Conservation (phyloP, 2,888 invertebrate species). For the Trachelus tabidus region DNA sequence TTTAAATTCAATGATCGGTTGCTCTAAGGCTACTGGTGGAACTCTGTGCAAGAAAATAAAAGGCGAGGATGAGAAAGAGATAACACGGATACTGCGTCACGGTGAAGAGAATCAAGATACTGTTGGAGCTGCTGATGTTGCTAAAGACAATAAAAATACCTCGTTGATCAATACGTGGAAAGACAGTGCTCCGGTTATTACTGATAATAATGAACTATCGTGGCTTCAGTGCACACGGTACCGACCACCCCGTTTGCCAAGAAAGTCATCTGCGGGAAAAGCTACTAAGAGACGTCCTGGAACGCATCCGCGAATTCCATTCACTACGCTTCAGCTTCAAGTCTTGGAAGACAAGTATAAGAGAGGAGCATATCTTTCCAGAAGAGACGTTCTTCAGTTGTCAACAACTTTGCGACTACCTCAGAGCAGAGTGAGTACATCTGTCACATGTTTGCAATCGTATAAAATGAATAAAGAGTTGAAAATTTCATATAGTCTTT, state of each 20-base stretch:
- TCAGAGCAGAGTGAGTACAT: slow-evolving; percentile 73
- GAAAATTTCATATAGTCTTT: slow-evolving; percentile 12
- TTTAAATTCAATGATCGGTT: not conserved
- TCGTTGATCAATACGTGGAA: not conserved
- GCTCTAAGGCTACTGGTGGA: not conserved
- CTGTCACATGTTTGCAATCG: not conserved
- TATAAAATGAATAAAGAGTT: not conserved
- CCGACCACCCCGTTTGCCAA: slow-evolving; percentile 77
- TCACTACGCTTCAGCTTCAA: slow-evolving; percentile 76
- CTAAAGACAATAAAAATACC: not conserved
- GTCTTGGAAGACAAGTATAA: slow-evolving; percentile 77
- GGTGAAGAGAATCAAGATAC: not conserved
- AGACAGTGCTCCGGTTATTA: not conserved
- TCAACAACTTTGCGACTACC: slow-evolving; percentile 74
- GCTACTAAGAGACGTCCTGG: slow-evolving; percentile 50
- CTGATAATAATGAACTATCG: slow-evolving; percentile 41
- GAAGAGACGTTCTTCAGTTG: slow-evolving; percentile 74
- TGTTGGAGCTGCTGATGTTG: not conserved
- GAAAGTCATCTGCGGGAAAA: slow-evolving; percentile 67
- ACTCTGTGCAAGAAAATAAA: too few species aligned
- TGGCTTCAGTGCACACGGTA: slow-evolving; percentile 82
- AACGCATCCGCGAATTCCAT: slow-evolving; percentile 73
- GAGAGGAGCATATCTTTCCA: slow-evolving; percentile 76
- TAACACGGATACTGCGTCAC: not conserved
- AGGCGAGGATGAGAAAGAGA: not conserved